Conservation (phyloP, 1,140 invertebrate genomes). For the Pararge aegeria region DNA sequence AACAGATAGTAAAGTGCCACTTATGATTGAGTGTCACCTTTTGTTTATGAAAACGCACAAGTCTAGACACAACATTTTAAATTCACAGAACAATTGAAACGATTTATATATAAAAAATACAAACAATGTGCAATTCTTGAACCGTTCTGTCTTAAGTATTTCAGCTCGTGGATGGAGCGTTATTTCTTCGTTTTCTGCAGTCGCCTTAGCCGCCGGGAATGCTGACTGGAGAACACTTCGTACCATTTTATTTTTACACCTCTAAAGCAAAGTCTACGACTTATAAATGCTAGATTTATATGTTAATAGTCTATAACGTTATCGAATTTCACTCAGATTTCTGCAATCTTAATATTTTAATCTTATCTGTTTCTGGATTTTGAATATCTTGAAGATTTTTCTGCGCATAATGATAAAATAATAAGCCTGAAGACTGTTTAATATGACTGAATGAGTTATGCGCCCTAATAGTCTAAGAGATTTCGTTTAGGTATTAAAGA, state of each 20-base stretch:
- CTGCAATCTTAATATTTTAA: background rate
- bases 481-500: too few species aligned
- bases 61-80: background rate
- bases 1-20: background rate
- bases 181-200: constrained; percentile 65
- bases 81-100: constrained; percentile 1
- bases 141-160: constrained; percentile 61
- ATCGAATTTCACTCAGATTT: background rate
- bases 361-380: too few species aligned
- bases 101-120: constrained; percentile 3
- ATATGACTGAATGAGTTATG: too few species aligned
- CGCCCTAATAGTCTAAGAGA: too few species aligned
- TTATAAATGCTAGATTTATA: constrained; percentile 60
- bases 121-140: constrained; percentile 38
- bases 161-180: constrained; percentile 51
- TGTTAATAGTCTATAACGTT: constrained; percentile 33
- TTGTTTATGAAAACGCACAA: background rate
- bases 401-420: too few species aligned
- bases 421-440: too few species aligned
- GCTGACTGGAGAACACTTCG: constrained; percentile 48
- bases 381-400: too few species aligned
- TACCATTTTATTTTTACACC: constrained; percentile 57
- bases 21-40: background rate
- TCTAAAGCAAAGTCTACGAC: constrained; percentile 57
- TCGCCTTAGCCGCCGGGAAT: constrained; percentile 54